These are phyloP conservation scores for Stegostoma tigrinum DNA, from an alignment of 2,113 vertebrate genomes.

Conservation along the genomic window DNA sequence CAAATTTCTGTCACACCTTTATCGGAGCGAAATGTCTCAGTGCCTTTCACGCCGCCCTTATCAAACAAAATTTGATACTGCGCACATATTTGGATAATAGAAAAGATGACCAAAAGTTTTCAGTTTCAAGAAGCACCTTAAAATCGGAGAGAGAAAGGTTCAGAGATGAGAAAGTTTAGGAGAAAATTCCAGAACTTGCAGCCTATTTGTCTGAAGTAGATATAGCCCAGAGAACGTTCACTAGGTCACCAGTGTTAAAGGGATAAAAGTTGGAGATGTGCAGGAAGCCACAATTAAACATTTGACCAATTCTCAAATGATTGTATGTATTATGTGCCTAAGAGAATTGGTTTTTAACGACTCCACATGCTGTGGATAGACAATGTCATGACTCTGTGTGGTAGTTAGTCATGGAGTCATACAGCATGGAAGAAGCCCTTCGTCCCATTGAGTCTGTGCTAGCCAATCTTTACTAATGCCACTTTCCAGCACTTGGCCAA, in stretches of 20 bases:
- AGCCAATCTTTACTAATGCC: too few relatives aligned
- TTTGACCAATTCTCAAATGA: too few relatives aligned
- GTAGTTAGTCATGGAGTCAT: too few relatives aligned
- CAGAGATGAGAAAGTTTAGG: not conserved
- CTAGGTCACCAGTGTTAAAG: not conserved
- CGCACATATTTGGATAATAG: not conserved
- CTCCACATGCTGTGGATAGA: too few relatives aligned
- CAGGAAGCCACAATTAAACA: not conserved
- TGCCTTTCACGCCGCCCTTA: not conserved
- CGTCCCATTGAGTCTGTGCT: too few relatives aligned
- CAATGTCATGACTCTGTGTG: too few relatives aligned
- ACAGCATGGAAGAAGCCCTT: too few relatives aligned
- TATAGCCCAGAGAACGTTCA: too few relatives aligned
- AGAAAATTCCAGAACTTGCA: not conserved
- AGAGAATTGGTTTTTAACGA: too few relatives aligned
- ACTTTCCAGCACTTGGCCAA: too few relatives aligned
- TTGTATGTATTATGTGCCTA: too few relatives aligned
- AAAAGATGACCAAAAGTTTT: not conserved
- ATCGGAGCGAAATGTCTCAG: not conserved
- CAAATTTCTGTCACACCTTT: too few relatives aligned
- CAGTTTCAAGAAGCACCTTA: not conserved
- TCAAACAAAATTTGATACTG: not conserved
- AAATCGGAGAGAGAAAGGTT: not conserved
- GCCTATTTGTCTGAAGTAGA: not conserved
- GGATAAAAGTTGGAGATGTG: not conserved